phyloP scores from a whole-genome alignment of 2,888 invertebrate genomes.

The Eretmocerus hayati region DNA sequence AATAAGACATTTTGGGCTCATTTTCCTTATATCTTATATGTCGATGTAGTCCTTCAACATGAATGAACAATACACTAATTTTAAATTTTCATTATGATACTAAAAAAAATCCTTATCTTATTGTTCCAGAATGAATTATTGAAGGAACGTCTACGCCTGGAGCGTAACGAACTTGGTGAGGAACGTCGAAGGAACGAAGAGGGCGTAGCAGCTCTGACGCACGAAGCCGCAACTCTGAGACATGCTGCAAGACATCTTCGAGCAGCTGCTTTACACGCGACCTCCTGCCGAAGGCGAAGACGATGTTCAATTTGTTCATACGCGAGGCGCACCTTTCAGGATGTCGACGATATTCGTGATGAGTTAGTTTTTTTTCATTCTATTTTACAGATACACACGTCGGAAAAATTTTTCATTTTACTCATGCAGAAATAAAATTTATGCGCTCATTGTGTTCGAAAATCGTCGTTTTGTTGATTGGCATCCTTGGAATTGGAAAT shows the following conservation, averaged over 20 bases:
- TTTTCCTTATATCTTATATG: no score
- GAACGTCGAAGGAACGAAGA: constrained; percentile 46
- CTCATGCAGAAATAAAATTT: background rate
- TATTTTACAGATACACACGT: no score
- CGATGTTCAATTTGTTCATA: constrained; percentile 57
- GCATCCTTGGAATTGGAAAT: no score
- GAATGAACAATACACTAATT: no score
- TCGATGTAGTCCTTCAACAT: no score
- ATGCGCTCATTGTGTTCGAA: background rate
- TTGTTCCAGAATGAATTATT: constrained; percentile 54
- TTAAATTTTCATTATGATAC: no score
- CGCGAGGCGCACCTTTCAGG: constrained; percentile 54
- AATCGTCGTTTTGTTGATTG: no score
- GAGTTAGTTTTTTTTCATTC: constrained; percentile 41
- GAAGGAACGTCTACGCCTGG: constrained; percentile 52
- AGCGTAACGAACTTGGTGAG: constrained; percentile 49
- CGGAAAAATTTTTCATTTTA: no score
- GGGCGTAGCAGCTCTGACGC: constrained; percentile 46
- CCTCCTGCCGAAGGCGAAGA: constrained; percentile 45
- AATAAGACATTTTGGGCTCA: no score
- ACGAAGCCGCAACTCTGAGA: constrained; percentile 49
- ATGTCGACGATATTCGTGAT: constrained; percentile 47
- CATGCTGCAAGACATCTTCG: constrained; percentile 48
- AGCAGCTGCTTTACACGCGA: constrained; percentile 42
- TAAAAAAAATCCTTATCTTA: no score